Evolutionary conservation across 1,140 invertebrate genomes (phyloP).

Genomic region (Magallana ariakensis): DNA sequence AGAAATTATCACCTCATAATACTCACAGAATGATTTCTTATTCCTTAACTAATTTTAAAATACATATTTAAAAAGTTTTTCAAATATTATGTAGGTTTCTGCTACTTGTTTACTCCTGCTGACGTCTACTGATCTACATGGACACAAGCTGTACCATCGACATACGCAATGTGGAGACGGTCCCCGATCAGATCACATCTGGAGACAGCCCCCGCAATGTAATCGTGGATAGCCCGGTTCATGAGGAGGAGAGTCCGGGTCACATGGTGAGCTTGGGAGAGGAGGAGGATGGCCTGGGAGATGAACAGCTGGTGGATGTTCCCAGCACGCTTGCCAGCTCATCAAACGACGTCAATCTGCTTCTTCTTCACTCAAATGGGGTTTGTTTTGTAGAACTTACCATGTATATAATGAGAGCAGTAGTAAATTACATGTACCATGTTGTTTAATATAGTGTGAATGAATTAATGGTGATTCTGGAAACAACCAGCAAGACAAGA

Average conservation of each 20-base stretch:
- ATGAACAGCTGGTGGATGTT: slow-evolving; percentile 12
- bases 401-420: neutral
- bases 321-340: neutral
- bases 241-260: neutral
- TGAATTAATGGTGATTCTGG: too few relatives aligned
- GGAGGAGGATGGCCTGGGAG: neutral
- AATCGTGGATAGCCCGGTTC: slow-evolving; percentile 1
- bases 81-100: neutral
- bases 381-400: neutral
- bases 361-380: slow-evolving; percentile 21
- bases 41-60: too few relatives aligned
- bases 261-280: neutral
- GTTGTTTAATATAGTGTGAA: too few relatives aligned
- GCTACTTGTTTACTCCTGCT: neutral
- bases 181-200: slow-evolving; percentile 26
- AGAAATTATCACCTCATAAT: too few relatives aligned
- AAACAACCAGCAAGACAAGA: too few relatives aligned
- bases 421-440: too few relatives aligned
- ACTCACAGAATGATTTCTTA: too few relatives aligned
- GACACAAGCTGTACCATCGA: slow-evolving; percentile 28
- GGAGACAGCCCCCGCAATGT: slow-evolving; percentile 21
- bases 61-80: too few relatives aligned
- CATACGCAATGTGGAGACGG: slow-evolving; percentile 33
- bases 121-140: neutral
- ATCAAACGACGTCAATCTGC: neutral